Conservation (phyloP, 1,140 invertebrate species). For the Musca domestica region DNA sequence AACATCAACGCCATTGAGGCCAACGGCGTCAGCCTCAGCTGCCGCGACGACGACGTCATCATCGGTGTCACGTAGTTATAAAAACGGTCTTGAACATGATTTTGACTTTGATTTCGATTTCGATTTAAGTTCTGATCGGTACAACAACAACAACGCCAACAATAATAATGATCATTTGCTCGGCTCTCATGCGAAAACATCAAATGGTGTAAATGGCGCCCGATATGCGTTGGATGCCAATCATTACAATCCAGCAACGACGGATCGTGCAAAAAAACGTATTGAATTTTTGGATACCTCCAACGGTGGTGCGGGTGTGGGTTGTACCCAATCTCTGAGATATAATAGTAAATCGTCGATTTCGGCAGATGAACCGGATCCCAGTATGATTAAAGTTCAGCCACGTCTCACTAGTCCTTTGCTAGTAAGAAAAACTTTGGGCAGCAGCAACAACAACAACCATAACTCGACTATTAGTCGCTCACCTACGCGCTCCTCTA, state of each 20-base stretch:
- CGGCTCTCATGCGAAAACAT: slow-evolving; percentile 14
- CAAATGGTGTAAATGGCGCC: slow-evolving; percentile 5
- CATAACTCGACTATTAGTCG: neutral
- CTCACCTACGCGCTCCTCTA: slow-evolving; percentile 33
- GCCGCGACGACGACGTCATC: slow-evolving; percentile 20
- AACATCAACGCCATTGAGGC: slow-evolving; percentile 40
- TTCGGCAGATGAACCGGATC: slow-evolving; percentile 16
- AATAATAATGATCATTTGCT: neutral
- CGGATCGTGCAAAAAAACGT: neutral
- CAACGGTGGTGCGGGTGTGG: slow-evolving; percentile 1
- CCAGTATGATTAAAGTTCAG: slow-evolving; percentile 49
- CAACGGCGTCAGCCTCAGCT: neutral
- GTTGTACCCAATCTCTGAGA: slow-evolving; percentile 12
- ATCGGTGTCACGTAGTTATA: slow-evolving; percentile 22
- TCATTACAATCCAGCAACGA: slow-evolving; percentile 3
- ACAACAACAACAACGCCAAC: too few relatives aligned
- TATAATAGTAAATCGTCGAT: neutral
- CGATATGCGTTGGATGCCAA: neutral
- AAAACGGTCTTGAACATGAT: slow-evolving; percentile 12
- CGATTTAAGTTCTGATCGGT: neutral
- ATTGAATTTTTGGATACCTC: neutral
- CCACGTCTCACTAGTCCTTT: slow-evolving; percentile 52
- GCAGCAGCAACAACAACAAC: slow-evolving; percentile 26
- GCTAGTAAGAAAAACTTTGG: slow-evolving; percentile 52
- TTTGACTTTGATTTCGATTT: slow-evolving; percentile 21